Conservation (phyloP, 2,113 vertebrate genomes). For the Acrocephalus kingi region DNA sequence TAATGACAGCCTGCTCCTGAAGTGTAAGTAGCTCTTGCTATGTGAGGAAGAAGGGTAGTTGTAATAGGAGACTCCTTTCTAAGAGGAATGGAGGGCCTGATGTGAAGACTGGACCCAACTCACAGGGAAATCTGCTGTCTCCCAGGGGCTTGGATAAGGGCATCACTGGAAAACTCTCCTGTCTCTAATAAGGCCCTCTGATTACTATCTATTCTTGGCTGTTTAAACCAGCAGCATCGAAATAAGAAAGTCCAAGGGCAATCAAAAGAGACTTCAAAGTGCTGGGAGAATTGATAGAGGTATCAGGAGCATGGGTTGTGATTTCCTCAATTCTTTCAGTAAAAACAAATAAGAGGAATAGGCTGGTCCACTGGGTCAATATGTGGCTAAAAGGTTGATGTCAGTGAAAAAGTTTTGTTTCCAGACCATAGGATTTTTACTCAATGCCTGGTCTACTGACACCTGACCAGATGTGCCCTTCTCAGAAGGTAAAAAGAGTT, state of each 20-base stretch:
- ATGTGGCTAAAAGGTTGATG: background rate
- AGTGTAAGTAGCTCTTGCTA: background rate
- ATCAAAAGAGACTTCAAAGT: background rate
- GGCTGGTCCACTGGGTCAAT: background rate
- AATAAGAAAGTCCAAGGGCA: background rate
- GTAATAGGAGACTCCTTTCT: background rate
- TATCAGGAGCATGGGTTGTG: background rate
- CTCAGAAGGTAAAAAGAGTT: background rate
- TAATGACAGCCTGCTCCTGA: background rate
- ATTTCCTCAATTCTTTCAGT: background rate
- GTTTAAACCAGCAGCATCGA: background rate
- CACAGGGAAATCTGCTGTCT: background rate
- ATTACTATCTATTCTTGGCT: background rate
- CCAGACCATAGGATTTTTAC: background rate
- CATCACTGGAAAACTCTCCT: background rate
- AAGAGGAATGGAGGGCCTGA: accelerated
- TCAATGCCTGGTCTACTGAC: background rate
- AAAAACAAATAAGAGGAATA: background rate
- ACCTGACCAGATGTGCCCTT: no score
- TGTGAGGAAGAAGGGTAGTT: no score
- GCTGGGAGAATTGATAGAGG: background rate
- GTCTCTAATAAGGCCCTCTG: background rate
- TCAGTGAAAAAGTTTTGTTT: background rate
- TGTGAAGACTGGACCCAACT: background rate
- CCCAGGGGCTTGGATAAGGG: accelerated